Conservation (phyloP, 1,140 invertebrate genomes). For the Neelides sp. region DNA sequence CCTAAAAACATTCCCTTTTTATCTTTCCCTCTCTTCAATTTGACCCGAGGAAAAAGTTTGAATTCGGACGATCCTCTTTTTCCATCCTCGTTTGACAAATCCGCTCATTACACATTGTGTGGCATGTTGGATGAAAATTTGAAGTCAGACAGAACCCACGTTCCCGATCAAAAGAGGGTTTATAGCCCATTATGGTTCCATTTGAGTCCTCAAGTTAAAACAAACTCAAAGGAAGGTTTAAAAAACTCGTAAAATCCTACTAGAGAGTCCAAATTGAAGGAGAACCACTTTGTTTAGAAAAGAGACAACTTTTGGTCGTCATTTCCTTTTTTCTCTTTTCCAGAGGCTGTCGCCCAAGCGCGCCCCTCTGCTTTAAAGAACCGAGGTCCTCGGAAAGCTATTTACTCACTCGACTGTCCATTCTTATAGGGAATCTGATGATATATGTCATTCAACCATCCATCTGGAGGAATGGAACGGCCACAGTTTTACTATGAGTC, state of each 20-base stretch:
- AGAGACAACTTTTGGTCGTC: neutral
- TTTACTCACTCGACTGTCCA: neutral
- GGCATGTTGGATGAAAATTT: too few relatives aligned
- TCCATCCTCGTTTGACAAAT: too few relatives aligned
- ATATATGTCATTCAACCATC: too few relatives aligned
- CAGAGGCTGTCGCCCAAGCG: too few relatives aligned
- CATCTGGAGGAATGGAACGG: too few relatives aligned
- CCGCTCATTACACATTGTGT: too few relatives aligned
- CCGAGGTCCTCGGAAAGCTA: neutral
- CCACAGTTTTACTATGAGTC: neutral
- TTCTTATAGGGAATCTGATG: too few relatives aligned
- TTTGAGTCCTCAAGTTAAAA: constrained; percentile 23
- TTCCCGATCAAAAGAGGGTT: constrained; percentile 10
- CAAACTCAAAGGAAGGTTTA: constrained; percentile 21
- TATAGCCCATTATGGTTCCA: constrained; percentile 19
- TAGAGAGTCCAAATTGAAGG: constrained; percentile 12
- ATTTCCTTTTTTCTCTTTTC: neutral
- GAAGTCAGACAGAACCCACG: too few relatives aligned
- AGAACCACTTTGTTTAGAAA: constrained; percentile 21
- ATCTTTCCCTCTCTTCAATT: too few relatives aligned
- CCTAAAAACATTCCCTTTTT: too few relatives aligned
- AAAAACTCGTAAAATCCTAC: constrained; percentile 27
- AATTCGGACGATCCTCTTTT: too few relatives aligned
- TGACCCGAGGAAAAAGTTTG: too few relatives aligned
- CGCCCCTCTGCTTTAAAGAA: neutral